Evolutionary conservation across 2,888 invertebrate genomes (phyloP).

Genomic region (Lasioglossum zephyrum): DNA sequence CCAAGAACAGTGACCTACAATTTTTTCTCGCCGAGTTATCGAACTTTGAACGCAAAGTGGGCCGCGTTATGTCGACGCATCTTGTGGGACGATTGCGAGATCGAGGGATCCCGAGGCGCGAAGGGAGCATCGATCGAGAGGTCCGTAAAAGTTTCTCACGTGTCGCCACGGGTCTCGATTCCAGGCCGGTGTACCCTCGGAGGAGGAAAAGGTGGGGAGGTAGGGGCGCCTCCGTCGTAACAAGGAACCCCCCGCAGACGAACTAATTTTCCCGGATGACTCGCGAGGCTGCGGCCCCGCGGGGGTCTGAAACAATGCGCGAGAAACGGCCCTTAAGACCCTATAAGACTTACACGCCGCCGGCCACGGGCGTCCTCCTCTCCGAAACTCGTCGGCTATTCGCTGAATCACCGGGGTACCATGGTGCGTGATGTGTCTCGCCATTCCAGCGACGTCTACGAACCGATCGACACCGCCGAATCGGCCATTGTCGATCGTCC

Average conservation of each 20-base stretch:
- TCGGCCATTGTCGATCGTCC: neutral
- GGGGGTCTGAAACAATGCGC: conserved; percentile 84
- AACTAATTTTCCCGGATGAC: conserved; percentile 84
- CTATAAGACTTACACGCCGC: conserved; percentile 66
- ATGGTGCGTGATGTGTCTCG: conserved; percentile 67
- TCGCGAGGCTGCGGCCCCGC: conserved; percentile 81
- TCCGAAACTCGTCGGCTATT: conserved; percentile 67
- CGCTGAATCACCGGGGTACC: conserved; percentile 76
- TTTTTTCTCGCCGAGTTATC: neutral
- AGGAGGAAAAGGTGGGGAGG: conserved; percentile 25
- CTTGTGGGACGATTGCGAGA: neutral
- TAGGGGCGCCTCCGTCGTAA: conserved; percentile 77
- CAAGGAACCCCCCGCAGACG: conserved; percentile 83
- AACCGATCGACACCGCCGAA: conserved; percentile 19
- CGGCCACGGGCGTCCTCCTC: conserved; percentile 58
- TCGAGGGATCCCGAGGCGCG: neutral
- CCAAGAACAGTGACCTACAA: neutral
- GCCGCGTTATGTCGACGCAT: neutral
- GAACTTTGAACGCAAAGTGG: neutral
- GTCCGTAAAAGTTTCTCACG: conserved; percentile 69
- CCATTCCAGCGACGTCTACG: conserved; percentile 67
- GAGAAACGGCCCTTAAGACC: conserved; percentile 76
- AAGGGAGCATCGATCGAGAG: conserved; percentile 19
- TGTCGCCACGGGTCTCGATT: conserved; percentile 61
- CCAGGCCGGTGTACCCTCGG: conserved; percentile 26